phyloP scores from a whole-genome alignment of 2,888 invertebrate genomes.

The Abscondita cerata region DNA sequence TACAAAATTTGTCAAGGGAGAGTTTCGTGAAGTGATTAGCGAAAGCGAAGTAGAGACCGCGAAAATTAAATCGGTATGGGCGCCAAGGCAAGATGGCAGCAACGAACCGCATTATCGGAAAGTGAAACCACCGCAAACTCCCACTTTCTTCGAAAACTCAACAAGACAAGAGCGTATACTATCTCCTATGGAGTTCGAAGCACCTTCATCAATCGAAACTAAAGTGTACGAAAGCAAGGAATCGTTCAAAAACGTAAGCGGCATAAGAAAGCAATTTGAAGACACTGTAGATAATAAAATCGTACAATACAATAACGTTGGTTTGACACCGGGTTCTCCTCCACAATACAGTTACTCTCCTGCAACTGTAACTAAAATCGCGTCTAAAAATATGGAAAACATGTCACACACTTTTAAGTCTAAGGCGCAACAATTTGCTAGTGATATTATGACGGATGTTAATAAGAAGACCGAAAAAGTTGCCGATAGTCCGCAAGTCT shows the following conservation, averaged over 20 bases:
- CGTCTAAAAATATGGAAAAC: constrained; percentile 69
- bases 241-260: constrained; percentile 31
- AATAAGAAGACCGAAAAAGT: constrained; percentile 58
- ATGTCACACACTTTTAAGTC: constrained; percentile 73
- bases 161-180: constrained; percentile 60
- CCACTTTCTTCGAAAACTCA: constrained; percentile 63
- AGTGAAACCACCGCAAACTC: constrained; percentile 65
- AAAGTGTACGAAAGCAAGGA: constrained; percentile 39
- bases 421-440: constrained; percentile 72
- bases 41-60: constrained; percentile 71
- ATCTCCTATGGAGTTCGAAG: constrained; percentile 70
- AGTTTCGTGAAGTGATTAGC: constrained; percentile 72
- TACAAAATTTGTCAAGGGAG: constrained; percentile 70
- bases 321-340: constrained; percentile 64
- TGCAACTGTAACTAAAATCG: constrained; percentile 61
- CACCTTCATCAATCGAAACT: constrained; percentile 61
- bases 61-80: constrained; percentile 70
- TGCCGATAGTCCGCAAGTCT: constrained; percentile 69
- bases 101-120: constrained; percentile 67
- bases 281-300: constrained; percentile 49
- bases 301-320: constrained; percentile 47
- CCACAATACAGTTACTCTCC: constrained; percentile 66
- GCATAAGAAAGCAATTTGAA: constrained; percentile 45
- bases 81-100: constrained; percentile 65
- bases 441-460: constrained; percentile 69